A percentile compares a stretch with the other conserved stretches of the same genome.
These are phyloP conservation scores for Monarcha castaneiventris DNA, from an alignment of 2,113 vertebrate genomes.

Conservation along the genomic window DNA sequence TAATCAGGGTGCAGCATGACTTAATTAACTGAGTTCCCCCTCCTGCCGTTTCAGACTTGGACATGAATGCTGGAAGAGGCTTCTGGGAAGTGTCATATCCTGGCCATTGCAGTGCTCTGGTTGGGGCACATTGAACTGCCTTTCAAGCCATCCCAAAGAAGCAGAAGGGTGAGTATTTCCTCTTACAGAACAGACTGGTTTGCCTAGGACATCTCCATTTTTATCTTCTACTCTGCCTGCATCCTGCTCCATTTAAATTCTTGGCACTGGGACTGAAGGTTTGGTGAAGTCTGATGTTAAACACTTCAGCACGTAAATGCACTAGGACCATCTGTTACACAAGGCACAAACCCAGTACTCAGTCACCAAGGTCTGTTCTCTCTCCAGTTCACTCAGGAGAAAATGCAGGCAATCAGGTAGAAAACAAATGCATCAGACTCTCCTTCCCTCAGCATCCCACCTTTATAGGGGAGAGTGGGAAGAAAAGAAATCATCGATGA, in stretches of 20 bases:
- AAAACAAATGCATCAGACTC: neutral
- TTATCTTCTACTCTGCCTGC: neutral
- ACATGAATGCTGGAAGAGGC: neutral
- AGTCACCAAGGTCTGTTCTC: neutral
- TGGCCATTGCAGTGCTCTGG: neutral
- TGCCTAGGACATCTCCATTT: neutral
- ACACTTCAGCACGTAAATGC: neutral
- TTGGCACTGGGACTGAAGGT: neutral
- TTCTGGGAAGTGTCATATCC: neutral
- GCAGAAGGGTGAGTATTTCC: neutral
- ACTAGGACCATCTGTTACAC: neutral
- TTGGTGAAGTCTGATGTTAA: conserved; percentile 5
- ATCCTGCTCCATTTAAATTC: neutral
- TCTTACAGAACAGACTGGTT: neutral
- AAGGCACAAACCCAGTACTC: neutral
- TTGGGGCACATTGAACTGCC: neutral
- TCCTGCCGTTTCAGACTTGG: neutral
- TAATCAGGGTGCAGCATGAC: neutral
- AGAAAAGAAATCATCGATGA: neutral
- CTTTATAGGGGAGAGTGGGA: neutral
- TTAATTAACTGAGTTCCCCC: neutral
- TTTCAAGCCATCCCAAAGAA: neutral
- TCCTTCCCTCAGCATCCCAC: neutral
- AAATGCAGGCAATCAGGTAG: neutral
- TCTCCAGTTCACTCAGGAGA: neutral